Evolutionary conservation across 1,140 invertebrate genomes (phyloP).

Genomic region (Heterodera carotae): DNA sequence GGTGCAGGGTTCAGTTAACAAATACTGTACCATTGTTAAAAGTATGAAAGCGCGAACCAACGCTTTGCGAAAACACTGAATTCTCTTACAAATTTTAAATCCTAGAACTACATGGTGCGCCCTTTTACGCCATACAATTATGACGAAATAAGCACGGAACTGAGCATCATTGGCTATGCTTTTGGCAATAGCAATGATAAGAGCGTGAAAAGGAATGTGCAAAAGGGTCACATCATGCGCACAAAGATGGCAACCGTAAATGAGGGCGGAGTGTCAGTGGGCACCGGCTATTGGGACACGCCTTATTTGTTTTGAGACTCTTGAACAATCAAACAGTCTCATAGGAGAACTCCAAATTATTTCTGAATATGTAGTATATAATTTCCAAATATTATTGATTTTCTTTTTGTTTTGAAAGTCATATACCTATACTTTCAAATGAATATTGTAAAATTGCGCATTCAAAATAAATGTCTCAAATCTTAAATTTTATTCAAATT

Average conservation of each 20-base stretch:
- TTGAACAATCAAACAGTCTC: not conserved
- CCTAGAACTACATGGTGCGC: conserved; percentile 78
- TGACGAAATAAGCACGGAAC: conserved; percentile 78
- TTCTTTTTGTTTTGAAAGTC: too few species aligned
- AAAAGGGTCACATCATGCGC: conserved; percentile 86
- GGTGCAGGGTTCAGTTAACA: too few species aligned
- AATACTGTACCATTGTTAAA: too few species aligned
- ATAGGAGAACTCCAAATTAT: too few species aligned
- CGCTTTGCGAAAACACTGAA: too few species aligned
- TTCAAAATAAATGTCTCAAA: too few species aligned
- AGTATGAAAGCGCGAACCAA: too few species aligned
- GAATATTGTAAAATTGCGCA: too few species aligned
- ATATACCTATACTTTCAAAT: too few species aligned
- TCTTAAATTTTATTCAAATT: too few species aligned
- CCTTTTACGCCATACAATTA: conserved; percentile 69
- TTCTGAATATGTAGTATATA: too few species aligned
- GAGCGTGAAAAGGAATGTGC: conserved; percentile 71
- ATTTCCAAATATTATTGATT: too few species aligned
- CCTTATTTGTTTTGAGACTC: conserved; percentile 64
- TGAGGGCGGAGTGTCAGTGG: conserved; percentile 89
- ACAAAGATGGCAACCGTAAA: conserved; percentile 81
- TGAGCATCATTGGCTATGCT: conserved; percentile 87
- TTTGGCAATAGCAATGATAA: conserved; percentile 70
- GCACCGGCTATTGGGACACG: conserved; percentile 80
- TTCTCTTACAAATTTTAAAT: not conserved